Evolutionary conservation across 2,113 vertebrate genomes (phyloP), one percentile per base, ranked within the genome.

Genomic region (Vulpes ferrilata): DNA sequence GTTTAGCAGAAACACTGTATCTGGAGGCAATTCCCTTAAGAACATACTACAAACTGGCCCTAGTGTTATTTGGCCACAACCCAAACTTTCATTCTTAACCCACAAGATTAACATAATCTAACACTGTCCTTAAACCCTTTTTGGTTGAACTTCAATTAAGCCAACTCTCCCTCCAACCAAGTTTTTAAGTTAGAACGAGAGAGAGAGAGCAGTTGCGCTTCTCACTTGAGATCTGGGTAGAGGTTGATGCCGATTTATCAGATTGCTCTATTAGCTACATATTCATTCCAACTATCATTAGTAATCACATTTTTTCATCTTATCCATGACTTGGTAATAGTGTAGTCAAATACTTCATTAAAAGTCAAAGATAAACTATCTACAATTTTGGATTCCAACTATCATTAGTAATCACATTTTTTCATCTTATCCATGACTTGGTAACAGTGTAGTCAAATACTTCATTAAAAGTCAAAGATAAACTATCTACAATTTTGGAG

Each of bases 391-490:
- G 67, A 88, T 55, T 85, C 82, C 57, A 67, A 73, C 16, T 17
- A 48, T 16, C 48, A 48, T 92, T 53, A 82, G 32, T 60, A 88
- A 76, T n/a, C 67, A 69, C 32, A 82, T 53, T 82, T 90, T 43
- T 85, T 91, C 51, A 83, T 43, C 20, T 92, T 69, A 94, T 7
- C 32, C 35, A 76, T 67, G 51, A 88, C 88, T 91, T 82, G 25
- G 4, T 38, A 93, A 48, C 7, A 60, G 2, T 78, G 4, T 55
- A 64, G 25, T 76, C 43, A 76, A 94, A 96, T 20, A 43, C 10
- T 57, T 79, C 57, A 79, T 27, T 84, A 69, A 93, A 92, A 88
- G 83, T 87, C 27, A 83, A 84, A 89, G 17, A 22, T 38, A 85
- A 93, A 20, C 30, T 13, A 67, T 30, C 22, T 48, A 93, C 35